Conservation (phyloP, 2,888 invertebrate genomes). For the Synergus gifuensis region DNA sequence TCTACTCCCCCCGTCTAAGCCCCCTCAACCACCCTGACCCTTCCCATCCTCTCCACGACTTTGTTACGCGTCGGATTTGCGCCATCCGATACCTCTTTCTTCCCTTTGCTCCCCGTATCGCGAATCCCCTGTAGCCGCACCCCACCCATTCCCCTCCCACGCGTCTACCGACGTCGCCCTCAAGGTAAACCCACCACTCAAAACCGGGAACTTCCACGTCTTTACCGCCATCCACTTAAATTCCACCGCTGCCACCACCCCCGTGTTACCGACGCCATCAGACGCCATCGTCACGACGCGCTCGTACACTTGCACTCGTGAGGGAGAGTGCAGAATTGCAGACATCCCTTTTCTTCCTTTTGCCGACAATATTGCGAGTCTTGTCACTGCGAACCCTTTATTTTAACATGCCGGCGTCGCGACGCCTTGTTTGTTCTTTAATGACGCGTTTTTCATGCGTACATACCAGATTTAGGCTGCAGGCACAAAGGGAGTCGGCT, state of each 20-base stretch:
- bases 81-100: constrained; percentile 6
- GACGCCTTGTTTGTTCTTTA: constrained; percentile 43
- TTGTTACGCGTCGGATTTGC: constrained; percentile 18
- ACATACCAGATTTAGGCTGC: constrained; percentile 14
- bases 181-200: constrained; percentile 15
- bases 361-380: constrained; percentile 39
- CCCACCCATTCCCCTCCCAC: constrained; percentile 55
- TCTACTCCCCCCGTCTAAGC: constrained; percentile 60
- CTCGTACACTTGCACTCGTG: neutral
- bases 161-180: constrained; percentile 47
- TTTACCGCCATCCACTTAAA: constrained; percentile 50
- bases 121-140: constrained; percentile 23
- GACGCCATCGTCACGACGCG: neutral
- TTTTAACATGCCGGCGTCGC: constrained; percentile 39
- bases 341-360: constrained; percentile 14
- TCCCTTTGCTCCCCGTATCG: neutral
- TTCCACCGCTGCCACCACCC: constrained; percentile 43
- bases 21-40: constrained; percentile 44
- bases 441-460: constrained; percentile 3
- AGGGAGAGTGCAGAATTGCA: neutral
- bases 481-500: neutral
- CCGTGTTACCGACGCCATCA: neutral
- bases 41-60: neutral
- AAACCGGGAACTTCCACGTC: constrained; percentile 44
- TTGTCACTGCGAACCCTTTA: constrained; percentile 43